These are phyloP conservation scores for Lipophrys pholis DNA, from an alignment of 2,113 vertebrate genomes.

Conservation along the genomic window DNA sequence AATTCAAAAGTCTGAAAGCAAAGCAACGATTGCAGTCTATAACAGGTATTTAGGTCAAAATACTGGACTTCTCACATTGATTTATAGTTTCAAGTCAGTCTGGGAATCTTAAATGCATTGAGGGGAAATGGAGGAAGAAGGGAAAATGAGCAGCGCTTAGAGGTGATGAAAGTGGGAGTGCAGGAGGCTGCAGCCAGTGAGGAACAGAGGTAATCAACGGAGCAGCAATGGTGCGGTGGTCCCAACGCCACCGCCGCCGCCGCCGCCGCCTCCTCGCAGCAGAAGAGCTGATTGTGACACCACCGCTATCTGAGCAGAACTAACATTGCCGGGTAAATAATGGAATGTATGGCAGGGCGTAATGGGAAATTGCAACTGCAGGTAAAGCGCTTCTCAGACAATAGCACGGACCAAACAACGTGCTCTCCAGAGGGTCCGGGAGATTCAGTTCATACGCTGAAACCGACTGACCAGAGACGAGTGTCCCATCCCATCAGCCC, in stretches of 20 bases:
- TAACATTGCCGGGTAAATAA: conserved; percentile 47
- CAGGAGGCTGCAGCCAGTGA: conserved; percentile 26
- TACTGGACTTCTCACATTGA: conserved; percentile 26
- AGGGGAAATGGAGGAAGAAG: conserved; percentile 24
- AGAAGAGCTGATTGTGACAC: conserved; percentile 69
- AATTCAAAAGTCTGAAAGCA: conserved; percentile 1
- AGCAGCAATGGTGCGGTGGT: conserved; percentile 23
- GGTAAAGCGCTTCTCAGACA: conserved; percentile 53
- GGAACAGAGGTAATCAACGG: conserved; percentile 53
- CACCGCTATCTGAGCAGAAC: conserved; percentile 17
- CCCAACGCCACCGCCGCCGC: conserved; percentile 32
- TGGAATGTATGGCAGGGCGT: conserved; percentile 33
- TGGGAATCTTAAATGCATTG: conserved; percentile 37
- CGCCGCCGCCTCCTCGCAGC: conserved; percentile 20
- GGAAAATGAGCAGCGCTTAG: conserved; percentile 22
- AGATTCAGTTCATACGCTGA: conserved; percentile 47
- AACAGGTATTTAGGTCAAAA: background rate
- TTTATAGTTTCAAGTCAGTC: conserved; percentile 20
- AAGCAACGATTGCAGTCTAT: background rate
- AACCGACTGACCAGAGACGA: conserved; percentile 25
- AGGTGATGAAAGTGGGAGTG: conserved; percentile 16
- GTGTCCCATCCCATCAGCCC: conserved; percentile 7
- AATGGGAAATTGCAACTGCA: conserved; percentile 51
- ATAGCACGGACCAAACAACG: conserved; percentile 26
- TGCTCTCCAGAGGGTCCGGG: conserved; percentile 13